Evolutionary conservation across 2,888 invertebrate genomes (phyloP).

Genomic region (Embidobia sp.): DNA sequence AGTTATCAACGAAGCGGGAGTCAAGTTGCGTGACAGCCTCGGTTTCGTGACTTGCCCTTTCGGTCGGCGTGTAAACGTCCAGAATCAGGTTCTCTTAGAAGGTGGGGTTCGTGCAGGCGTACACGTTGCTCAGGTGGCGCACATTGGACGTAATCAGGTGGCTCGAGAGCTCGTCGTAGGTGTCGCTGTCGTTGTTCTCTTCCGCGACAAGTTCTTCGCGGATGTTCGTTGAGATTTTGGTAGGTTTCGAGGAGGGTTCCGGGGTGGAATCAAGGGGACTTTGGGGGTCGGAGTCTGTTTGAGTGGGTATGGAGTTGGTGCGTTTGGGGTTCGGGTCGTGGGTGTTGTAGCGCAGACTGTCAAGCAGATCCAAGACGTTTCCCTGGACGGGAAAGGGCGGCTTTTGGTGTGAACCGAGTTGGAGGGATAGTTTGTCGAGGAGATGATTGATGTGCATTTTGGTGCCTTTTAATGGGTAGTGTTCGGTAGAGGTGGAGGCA

Average conservation of each 20-base stretch:
- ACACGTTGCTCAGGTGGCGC: constrained; percentile 74
- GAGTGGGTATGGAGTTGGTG: constrained; percentile 32
- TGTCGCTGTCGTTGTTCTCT: constrained; percentile 69
- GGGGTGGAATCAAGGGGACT: too few species aligned
- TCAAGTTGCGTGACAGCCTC: too few species aligned
- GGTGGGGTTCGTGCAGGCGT: constrained; percentile 76
- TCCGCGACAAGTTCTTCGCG: constrained; percentile 75
- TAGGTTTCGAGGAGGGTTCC: constrained; percentile 58
- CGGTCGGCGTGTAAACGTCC: constrained; percentile 62
- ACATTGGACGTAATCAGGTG: constrained; percentile 75
- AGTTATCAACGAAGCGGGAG: too few species aligned
- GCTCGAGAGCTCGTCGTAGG: constrained; percentile 73
- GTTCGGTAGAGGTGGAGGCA: constrained; percentile 28
- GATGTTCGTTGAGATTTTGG: constrained; percentile 74
- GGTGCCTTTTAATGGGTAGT: constrained; percentile 72
- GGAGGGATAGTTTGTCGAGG: constrained; percentile 74
- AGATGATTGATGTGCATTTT: constrained; percentile 76
- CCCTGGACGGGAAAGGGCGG: constrained; percentile 67
- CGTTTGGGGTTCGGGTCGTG: constrained; percentile 50
- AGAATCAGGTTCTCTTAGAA: constrained; percentile 77
- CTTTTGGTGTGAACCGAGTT: constrained; percentile 69
- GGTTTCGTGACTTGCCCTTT: constrained; percentile 35
- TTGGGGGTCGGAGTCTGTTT: too few species aligned
- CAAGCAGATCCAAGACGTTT: constrained; percentile 72
- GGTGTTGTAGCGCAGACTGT: constrained; percentile 69